Percentiles rank a stretch among this genome's conserved stretches.
Evolutionary conservation across 2,113 vertebrate genomes (phyloP).

Genomic region (Gallinago jamesoni): DNA sequence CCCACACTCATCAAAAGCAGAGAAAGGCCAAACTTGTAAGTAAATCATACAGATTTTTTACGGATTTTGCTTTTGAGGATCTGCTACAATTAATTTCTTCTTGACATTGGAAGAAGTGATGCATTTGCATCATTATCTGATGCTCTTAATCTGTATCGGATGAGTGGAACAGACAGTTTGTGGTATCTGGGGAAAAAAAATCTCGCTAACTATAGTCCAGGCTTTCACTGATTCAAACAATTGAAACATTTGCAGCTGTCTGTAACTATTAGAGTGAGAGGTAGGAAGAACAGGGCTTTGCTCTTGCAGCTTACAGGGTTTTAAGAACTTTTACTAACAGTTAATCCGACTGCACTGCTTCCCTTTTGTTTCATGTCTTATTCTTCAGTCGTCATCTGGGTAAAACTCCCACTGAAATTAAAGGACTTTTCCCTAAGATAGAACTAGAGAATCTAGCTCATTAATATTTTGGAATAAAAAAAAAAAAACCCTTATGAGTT

Average conservation of each 20-base stretch:
- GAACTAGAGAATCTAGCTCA: not conserved
- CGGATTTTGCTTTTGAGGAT: conserved; percentile 3
- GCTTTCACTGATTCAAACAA: conserved; percentile 40
- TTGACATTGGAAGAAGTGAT: not conserved
- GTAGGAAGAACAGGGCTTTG: not conserved
- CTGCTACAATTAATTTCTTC: conserved; percentile 1
- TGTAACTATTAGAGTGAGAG: conserved; percentile 26
- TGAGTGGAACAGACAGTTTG: conserved; percentile 18
- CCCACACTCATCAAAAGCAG: not conserved
- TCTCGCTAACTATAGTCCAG: not conserved
- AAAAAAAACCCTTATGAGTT: not conserved
- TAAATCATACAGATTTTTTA: not conserved
- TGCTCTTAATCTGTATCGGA: not conserved
- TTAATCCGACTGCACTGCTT: not conserved
- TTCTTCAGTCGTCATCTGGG: not conserved
- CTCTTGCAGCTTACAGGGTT: not conserved
- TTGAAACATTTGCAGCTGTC: conserved; percentile 50
- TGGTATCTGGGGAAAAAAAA: conserved; percentile 14
- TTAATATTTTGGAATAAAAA: conserved; percentile 37
- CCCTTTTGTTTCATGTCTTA: not conserved
- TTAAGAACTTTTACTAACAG: not conserved
- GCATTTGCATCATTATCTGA: conserved; percentile 36
- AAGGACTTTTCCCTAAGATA: not conserved
- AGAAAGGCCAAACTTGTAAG: not conserved
- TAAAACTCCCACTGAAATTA: conserved; percentile 24